Percentiles rank a stretch among this genome's conserved stretches.
Conservation (phyloP, 2,113 vertebrate genomes). For the Sinocyclocheilus rhinocerous region DNA sequence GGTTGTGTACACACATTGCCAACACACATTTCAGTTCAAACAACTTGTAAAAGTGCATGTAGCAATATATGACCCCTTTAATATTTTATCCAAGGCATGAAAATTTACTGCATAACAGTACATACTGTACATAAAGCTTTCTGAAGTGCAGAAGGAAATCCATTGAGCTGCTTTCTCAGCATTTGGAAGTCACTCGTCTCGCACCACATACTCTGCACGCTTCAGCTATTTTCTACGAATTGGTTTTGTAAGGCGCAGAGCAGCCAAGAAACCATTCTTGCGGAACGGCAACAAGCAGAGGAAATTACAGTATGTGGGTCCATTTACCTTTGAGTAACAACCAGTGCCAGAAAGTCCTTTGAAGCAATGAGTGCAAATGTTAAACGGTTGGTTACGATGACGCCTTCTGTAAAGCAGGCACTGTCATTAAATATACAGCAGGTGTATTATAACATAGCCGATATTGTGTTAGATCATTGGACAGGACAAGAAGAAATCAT, state of each 20-base stretch:
- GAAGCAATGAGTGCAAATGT: constrained; percentile 1
- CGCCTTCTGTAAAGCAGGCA: not conserved
- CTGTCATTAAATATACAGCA: not conserved
- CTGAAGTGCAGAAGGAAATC: not conserved
- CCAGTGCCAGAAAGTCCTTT: constrained; percentile 8
- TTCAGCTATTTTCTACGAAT: not conserved
- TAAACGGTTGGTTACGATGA: not conserved
- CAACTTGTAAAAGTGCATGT: too few relatives aligned
- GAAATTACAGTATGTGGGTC: constrained; percentile 1
- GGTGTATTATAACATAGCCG: not conserved
- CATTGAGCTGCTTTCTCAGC: not conserved
- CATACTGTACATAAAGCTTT: not conserved
- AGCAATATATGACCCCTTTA: too few relatives aligned
- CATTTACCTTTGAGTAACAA: constrained; percentile 15
- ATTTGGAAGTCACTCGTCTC: not conserved
- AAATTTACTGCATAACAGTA: not conserved
- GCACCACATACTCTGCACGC: not conserved
- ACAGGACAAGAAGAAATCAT: not conserved
- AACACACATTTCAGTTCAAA: too few relatives aligned
- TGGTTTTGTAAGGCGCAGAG: not conserved
- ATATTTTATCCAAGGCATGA: not conserved
- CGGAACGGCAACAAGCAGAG: constrained; percentile 1
- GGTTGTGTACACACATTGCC: too few relatives aligned
- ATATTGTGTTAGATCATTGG: not conserved
- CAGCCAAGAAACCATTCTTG: constrained; percentile 15